Evolutionary conservation across 2,888 invertebrate genomes (phyloP).

Genomic region (Mesorhabditis belari): DNA sequence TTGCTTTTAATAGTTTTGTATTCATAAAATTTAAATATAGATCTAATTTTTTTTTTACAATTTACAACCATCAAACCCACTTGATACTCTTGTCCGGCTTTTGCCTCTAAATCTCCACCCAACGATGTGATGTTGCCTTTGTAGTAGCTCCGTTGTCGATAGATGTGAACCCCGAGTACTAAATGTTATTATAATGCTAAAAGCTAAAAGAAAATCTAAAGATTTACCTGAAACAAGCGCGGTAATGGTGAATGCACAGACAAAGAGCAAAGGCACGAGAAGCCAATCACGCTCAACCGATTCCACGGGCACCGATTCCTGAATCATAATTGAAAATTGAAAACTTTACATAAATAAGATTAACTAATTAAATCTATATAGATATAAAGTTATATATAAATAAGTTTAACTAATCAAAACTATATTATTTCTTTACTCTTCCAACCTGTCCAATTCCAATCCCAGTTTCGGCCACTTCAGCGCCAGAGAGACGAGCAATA

Average conservation of each 20-base stretch:
- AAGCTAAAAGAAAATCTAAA: neutral
- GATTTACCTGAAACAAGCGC: conserved; percentile 20
- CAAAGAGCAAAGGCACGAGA: conserved; percentile 45
- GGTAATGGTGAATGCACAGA: conserved; percentile 45
- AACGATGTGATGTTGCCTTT: conserved; percentile 27
- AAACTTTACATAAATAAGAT: too few relatives aligned
- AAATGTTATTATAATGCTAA: neutral
- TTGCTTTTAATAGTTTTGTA: too few relatives aligned
- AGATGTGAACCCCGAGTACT: conserved; percentile 8
- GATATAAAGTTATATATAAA: too few relatives aligned
- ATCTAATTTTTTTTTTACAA: neutral
- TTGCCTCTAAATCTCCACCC: conserved; percentile 32
- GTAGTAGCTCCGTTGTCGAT: conserved; percentile 19
- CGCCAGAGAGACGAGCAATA: conserved; percentile 46
- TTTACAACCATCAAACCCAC: conserved; percentile 3
- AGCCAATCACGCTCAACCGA: conserved; percentile 47
- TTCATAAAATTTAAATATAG: too few relatives aligned
- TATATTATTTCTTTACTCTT: too few relatives aligned
- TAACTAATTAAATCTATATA: too few relatives aligned
- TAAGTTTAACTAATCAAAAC: too few relatives aligned
- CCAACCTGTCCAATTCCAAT: conserved; percentile 46
- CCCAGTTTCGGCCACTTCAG: conserved; percentile 50
- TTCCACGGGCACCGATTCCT: conserved; percentile 48
- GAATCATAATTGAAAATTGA: too few relatives aligned
- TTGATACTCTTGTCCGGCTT: conserved; percentile 33